Base-by-base conservation (phyloP, 2,888 invertebrate species). In the Melieria crassipennis region DNA sequence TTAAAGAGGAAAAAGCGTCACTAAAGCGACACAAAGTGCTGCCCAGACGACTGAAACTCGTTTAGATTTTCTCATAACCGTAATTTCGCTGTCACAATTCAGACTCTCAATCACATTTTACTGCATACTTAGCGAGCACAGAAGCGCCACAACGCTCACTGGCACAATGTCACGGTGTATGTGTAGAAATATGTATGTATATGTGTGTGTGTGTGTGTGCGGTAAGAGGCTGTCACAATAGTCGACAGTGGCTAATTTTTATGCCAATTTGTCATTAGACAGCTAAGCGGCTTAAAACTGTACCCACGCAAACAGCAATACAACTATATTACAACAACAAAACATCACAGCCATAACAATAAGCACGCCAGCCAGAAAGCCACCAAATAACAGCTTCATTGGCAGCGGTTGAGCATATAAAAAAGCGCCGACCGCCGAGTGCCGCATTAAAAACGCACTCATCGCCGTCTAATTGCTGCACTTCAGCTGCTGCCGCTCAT, bases 251-350 rank as follows among this genome's bases (percentile, higher is more conserved):
- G 67, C 60, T 58, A 61, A 50, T 61, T 7, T 48, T 3, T 57
- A 52, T 60, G 45, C 42, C 60, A 63, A 69, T 69, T 69, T 69
- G 69, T 69, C 69, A 69, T 69, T 56, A 45, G 48, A 62, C 61
- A 63, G 56, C 62, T 69, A 69, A 69, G 63, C 69, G 42, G 69
- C 69, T 69, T 69, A 57, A 57, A 61, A 69, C n/a, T 52, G 13
- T 16, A 60, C 7, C 45, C 43, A 13, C 60, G 7, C 6, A 1
- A n/a, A 16, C 16, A 63, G 6, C 6, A 45, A 47, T 43, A 13
- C 16, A 62, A 48, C 57, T 10, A n/a, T n/a, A n/a, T n/a, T n/a
- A 58, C 42, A 48, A 6, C 13, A 57, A 16, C 46, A 30, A 30
- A 30, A 30, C 16, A 16, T 16, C 16, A 16, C 11, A 52, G n/a